Conservation (phyloP, 2,113 vertebrate genomes). For the Caracal caracal region DNA sequence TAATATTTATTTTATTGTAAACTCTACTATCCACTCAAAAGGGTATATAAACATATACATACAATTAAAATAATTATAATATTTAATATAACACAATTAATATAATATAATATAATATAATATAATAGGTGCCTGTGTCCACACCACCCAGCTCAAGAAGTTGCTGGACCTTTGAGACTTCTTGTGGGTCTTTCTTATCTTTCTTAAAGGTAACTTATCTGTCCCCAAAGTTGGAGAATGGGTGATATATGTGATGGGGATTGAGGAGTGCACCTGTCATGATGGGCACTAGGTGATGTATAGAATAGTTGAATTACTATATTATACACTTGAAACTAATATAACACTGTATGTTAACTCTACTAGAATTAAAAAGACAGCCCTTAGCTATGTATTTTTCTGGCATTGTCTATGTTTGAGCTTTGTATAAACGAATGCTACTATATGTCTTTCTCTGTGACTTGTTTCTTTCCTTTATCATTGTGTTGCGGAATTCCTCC, state of each 20-base stretch:
- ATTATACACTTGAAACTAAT: neutral
- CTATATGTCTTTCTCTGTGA: neutral
- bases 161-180: neutral
- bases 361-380: neutral
- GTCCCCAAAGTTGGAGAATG: neutral
- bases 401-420: neutral
- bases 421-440: neutral
- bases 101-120: neutral
- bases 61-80: neutral
- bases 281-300: neutral
- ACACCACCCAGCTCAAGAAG: neutral
- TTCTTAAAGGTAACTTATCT: neutral
- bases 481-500: neutral
- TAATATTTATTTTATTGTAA: neutral
- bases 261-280: neutral
- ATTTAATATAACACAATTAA: neutral
- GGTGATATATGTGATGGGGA: neutral
- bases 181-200: neutral
- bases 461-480: neutral
- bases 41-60: neutral
- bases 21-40: neutral
- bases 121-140: neutral
- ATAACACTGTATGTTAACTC: neutral
- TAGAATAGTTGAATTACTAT: neutral
- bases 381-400: neutral